phyloP scores from a whole-genome alignment of 1,140 invertebrate species.

The Drosophila mauritiana region DNA sequence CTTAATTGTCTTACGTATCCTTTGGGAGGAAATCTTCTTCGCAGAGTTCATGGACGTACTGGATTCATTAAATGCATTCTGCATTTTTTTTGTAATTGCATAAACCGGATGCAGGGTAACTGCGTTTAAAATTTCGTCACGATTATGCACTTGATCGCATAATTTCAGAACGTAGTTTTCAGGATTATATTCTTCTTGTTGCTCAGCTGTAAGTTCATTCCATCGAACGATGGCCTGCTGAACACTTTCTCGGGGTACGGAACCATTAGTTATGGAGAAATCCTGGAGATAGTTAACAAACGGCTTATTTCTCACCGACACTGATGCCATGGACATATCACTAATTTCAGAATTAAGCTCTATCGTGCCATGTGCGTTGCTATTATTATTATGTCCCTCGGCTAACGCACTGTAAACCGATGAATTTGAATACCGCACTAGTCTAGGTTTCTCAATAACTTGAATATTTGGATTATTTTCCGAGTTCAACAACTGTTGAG shows the following conservation, averaged over 20 bases:
- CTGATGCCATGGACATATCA: not conserved
- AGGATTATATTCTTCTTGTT: not conserved
- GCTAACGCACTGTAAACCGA: not conserved
- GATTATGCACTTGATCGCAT: not conserved
- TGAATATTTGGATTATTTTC: not conserved
- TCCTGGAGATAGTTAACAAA: not conserved
- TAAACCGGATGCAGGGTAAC: not conserved
- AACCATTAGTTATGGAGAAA: not conserved
- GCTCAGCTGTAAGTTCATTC: not conserved
- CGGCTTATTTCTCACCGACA: not conserved
- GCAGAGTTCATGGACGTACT: no score
- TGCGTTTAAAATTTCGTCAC: not conserved
- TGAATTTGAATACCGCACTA: not conserved
- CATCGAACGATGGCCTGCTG: not conserved
- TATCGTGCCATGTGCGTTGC: not conserved
- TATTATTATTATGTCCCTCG: not conserved
- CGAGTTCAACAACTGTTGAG: not conserved
- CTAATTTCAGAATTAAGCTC: not conserved
- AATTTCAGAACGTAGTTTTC: not conserved
- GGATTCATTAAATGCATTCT: no score
- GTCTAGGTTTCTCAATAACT: not conserved
- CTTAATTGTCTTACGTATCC: not conserved
- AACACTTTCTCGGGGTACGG: not conserved
- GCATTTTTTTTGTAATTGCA: not conserved
- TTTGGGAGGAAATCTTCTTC: no score